phyloP scores from a whole-genome alignment of 2,888 invertebrate genomes.

The Sphaerophoria rueppellii region DNA sequence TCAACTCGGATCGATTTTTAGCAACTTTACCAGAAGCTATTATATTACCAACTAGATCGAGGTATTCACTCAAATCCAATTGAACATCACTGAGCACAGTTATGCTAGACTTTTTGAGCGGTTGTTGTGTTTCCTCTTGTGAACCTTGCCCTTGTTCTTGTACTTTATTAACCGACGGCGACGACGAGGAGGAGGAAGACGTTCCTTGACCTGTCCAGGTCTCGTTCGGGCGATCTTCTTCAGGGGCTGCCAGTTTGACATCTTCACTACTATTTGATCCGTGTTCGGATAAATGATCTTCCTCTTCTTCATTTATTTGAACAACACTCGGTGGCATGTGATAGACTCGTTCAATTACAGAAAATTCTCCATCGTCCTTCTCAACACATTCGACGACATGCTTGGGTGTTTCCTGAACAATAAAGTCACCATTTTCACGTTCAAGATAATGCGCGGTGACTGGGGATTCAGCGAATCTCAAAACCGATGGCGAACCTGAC shows the following conservation, averaged over 20 bases:
- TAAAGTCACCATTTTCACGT: slow-evolving; percentile 82
- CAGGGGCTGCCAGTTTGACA: slow-evolving; percentile 66
- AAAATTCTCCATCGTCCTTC: slow-evolving; percentile 81
- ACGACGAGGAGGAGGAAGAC: not conserved
- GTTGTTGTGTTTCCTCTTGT: slow-evolving; percentile 4
- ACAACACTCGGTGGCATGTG: slow-evolving; percentile 81
- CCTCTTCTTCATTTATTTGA: slow-evolving; percentile 81
- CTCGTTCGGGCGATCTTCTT: slow-evolving; percentile 48
- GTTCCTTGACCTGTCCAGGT: slow-evolving; percentile 37
- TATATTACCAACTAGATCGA: slow-evolving; percentile 81
- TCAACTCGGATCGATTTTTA: slow-evolving; percentile 77
- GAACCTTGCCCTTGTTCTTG: slow-evolving; percentile 12
- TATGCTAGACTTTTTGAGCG: slow-evolving; percentile 75
- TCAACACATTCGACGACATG: slow-evolving; percentile 82
- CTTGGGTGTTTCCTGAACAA: slow-evolving; percentile 81
- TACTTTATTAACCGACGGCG: no score
- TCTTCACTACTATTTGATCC: slow-evolving; percentile 70
- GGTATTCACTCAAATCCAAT: slow-evolving; percentile 81
- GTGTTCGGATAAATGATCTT: slow-evolving; percentile 76
- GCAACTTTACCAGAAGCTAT: slow-evolving; percentile 80
- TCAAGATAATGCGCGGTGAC: slow-evolving; percentile 81
- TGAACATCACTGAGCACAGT: slow-evolving; percentile 82
- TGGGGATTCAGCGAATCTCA: slow-evolving; percentile 81
- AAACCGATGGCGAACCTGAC: slow-evolving; percentile 78
- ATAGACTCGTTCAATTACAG: slow-evolving; percentile 82